Base-by-base conservation (phyloP, 2,797 vertebrate genomes). In the Delichon dasypus region DNA sequence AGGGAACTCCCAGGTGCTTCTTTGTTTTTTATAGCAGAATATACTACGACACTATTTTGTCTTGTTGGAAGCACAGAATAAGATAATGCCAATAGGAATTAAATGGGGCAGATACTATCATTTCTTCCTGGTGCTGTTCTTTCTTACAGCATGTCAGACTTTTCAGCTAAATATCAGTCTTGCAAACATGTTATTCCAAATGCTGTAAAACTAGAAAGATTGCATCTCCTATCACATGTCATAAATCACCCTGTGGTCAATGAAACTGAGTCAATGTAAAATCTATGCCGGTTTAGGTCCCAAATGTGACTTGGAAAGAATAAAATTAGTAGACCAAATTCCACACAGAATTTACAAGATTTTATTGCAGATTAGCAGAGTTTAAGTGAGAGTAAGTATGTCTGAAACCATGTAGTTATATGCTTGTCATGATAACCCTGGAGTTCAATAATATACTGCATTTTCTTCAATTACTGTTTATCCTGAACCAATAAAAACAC, bases 351-450 rank as follows among this genome's bases (percentile, higher is more conserved):
- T 70, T 91, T 80, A 53, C 75, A 88, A 70, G n/a, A 71, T 74
- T 90, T 88, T 51, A 73, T 45, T 84, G 83, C 70, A 80, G 53
- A 82, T 94, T 83, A 87, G 55, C 74, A 78, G 53, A 85, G 38
- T 38, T 93, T 84, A 91, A 88, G 54, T 60, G 78, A 89, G 13
- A 26, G 4, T 54, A 68, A 72, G 72, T 89, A 34, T 53, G 67
- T 47, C 40, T 81, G 62, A 67, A 11, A 81, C 47, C 40, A 75
- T 2, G 0, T 47, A 57, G 53, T 72, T 85, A 45, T 10, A 32
- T 72, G 54, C 47, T 74, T 72, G n/a, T 34, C 11, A 7, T 75
- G 11, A 77, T 66, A 74, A 78, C 38, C 30, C 40, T 30, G 40
- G 51, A 78, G 68, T 88, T 92, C 68, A 93, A 22, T 44, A 89